Conservation (phyloP, 2,888 invertebrate species). For the Fabriciana adippe region DNA sequence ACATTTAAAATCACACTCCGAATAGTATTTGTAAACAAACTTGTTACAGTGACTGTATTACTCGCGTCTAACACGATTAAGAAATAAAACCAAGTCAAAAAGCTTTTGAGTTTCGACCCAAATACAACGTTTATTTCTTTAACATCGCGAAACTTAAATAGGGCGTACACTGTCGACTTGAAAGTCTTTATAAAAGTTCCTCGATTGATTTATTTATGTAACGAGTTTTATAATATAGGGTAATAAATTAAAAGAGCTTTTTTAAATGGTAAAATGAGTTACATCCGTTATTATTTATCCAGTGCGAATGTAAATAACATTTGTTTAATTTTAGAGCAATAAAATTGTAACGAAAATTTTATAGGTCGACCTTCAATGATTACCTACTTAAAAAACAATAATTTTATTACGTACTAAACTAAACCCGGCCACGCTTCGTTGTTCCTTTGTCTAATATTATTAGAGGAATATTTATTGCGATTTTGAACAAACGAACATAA, state of each 20-base stretch:
- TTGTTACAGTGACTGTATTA: constrained; percentile 1
- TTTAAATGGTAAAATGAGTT: background rate
- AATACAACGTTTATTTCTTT: background rate
- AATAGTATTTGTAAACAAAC: constrained; percentile 1
- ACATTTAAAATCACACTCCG: background rate
- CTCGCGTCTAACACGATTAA: constrained; percentile 8
- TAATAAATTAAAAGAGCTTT: background rate
- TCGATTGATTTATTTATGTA: constrained; percentile 7
- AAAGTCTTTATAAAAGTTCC: background rate
- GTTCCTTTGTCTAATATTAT: no score
- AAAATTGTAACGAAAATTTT: no score
- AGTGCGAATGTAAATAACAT: no score
- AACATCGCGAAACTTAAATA: background rate
- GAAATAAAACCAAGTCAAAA: constrained; percentile 6
- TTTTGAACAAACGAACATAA: no score
- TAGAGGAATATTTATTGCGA: no score
- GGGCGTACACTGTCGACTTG: background rate
- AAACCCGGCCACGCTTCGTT: no score
- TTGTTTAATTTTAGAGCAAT: no score
- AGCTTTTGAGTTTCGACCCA: background rate
- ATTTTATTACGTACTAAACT: no score
- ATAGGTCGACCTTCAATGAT: no score
- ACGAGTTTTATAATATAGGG: background rate
- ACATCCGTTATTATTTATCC: no score
- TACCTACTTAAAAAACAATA: no score